Evolutionary conservation across 2,797 vertebrate species (phyloP), one percentile per base, ranked within the genome.

Genomic region (Danio tinwini): DNA sequence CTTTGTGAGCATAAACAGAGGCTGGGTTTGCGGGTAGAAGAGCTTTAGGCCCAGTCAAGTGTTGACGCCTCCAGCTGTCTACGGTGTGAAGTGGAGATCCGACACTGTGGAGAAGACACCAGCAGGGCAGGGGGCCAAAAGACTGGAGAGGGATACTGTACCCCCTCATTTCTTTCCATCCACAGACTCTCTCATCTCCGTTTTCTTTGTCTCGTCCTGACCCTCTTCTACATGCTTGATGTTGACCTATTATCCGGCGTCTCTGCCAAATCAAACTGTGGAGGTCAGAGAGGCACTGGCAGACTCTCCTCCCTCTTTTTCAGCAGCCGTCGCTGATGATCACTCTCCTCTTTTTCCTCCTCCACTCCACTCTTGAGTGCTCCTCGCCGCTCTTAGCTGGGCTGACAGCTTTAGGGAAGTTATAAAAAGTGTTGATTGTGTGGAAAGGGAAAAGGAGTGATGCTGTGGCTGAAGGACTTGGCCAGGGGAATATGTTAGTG

Each of bases 41-140:
- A 89, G 88, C 90, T 91, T 88, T 82, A 90, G 88, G 85, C 88
- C 76, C 83, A 76, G 87, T 83, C 68, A 82, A 81, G 92, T 78
- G 92, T 92, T 93, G 92, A 93, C 92, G 93, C 89, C 92, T 93
- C 90, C 93, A 93, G 93, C 92, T 93, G 93, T 94, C 92, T 92
- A 85, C 87, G 84, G 91, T 89, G 88, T 88, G 90, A 92, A 92
- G 90, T 89, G 87, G 90, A 92, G 92, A 93, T 92, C 90, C 88
- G 90, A 93, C 91, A 91, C 90, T 88, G 83, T 55, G 84, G 87
- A 85, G 69, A 85, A 92, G 91, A 92, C 91, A 90, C 89, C 91
- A 90, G 88, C 91, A 88, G 91, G 91, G 92, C 86, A 87, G 85
- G 84, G 87, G 90, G 92, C 92, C 92, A 92, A 88, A 90, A 89